These are phyloP conservation scores for Platyrinchus mystaceus DNA, from an alignment of 2,797 vertebrate species.

Conservation along the genomic window DNA sequence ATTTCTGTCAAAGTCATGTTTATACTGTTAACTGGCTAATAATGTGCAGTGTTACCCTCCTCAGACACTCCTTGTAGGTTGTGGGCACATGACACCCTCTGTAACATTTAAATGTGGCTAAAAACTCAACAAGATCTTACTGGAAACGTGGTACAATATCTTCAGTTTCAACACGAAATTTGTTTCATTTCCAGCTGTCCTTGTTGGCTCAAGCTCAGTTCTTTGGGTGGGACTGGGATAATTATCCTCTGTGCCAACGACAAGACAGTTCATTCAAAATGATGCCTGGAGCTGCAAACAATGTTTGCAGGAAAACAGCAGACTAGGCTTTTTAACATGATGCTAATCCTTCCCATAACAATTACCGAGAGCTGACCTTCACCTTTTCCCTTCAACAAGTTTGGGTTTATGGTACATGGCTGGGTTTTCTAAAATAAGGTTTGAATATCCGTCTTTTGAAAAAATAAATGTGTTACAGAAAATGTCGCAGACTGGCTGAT, in stretches of 20 bases:
- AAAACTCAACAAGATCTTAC: not conserved
- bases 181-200: constrained; percentile 40
- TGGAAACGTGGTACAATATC: not conserved
- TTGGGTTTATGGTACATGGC: not conserved
- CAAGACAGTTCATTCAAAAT: constrained; percentile 36
- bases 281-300: constrained; percentile 3
- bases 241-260: constrained; percentile 50
- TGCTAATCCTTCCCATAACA: constrained; percentile 8
- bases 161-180: not conserved
- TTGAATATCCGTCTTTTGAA: not conserved
- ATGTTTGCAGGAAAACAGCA: constrained; percentile 28
- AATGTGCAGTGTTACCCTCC: not conserved
- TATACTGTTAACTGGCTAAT: not conserved
- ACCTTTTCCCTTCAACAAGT: not conserved
- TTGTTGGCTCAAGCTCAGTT: constrained; percentile 22
- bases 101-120: not conserved
- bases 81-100: not conserved
- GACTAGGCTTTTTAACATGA: constrained; percentile 15
- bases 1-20: not conserved
- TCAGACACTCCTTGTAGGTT: not conserved
- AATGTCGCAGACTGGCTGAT: not conserved
- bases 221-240: constrained; percentile 27
- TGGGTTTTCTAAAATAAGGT: constrained; percentile 26
- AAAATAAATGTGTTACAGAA: not conserved
- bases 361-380: constrained; percentile 18